Conservation (phyloP, 2,888 invertebrate species). For the Stegophylla sp. region DNA sequence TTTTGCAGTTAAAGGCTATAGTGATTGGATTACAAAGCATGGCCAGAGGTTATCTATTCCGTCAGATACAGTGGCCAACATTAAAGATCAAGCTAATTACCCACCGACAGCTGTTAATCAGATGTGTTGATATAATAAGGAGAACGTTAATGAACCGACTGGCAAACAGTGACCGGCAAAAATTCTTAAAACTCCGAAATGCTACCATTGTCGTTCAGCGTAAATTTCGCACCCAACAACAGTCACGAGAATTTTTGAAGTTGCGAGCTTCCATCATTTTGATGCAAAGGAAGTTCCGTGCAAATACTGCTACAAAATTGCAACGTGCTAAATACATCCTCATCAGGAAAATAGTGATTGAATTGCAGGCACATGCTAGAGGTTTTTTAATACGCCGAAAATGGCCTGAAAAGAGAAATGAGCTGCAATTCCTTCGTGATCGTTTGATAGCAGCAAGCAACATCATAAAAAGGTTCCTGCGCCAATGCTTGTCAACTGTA, state of each 20-base stretch:
- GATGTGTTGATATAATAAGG: background rate
- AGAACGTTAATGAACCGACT: background rate
- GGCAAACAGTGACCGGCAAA: background rate
- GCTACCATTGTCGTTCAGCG: constrained; percentile 44
- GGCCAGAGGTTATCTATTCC: background rate
- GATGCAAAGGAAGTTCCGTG: constrained; percentile 27
- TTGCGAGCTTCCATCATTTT: background rate
- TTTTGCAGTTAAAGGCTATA: background rate
- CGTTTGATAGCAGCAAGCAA: background rate
- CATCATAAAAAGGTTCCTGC: background rate
- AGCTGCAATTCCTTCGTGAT: background rate
- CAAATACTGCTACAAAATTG: background rate
- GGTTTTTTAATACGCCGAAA: background rate
- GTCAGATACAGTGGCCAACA: background rate
- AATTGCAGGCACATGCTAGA: background rate
- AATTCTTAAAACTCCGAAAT: background rate
- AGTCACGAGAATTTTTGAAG: background rate
- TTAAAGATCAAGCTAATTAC: background rate
- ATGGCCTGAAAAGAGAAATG: background rate
- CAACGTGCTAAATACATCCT: background rate
- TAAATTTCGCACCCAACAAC: background rate
- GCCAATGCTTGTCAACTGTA: background rate
- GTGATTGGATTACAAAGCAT: background rate
- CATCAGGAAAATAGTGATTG: background rate
- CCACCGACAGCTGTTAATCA: background rate